Percentiles rank a stretch among this genome's conserved stretches.
These are phyloP conservation scores for Cyanistes caeruleus DNA, from an alignment of 2,113 vertebrate species.

Conservation along the genomic window DNA sequence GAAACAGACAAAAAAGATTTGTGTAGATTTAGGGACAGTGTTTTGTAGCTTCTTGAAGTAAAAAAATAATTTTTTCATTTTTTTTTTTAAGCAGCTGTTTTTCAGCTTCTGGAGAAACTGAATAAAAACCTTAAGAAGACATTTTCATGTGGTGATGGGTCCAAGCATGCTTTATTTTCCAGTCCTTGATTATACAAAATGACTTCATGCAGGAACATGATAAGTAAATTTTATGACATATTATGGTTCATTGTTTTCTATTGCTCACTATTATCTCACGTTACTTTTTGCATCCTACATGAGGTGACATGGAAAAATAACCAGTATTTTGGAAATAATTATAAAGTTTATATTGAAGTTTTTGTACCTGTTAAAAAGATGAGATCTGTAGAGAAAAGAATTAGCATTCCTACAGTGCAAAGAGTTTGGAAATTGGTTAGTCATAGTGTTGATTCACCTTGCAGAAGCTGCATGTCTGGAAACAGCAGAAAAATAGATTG, in stretches of 20 bases:
- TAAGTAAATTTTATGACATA: slow-evolving; percentile 66
- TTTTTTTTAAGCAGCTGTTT: slow-evolving; percentile 33
- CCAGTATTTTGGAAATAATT: slow-evolving; percentile 12
- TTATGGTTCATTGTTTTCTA: slow-evolving; percentile 61
- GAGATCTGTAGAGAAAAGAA: slow-evolving; percentile 47
- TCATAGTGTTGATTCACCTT: slow-evolving; percentile 9
- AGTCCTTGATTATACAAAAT: slow-evolving; percentile 19
- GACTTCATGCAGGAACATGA: slow-evolving; percentile 39
- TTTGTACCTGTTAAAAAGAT: slow-evolving; percentile 60
- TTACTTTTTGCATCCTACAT: slow-evolving; percentile 64
- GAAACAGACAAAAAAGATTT: slow-evolving; percentile 30
- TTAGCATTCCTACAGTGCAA: slow-evolving; percentile 50
- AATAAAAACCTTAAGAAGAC: slow-evolving; percentile 58
- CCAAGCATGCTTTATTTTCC: background rate
- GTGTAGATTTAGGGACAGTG: background rate
- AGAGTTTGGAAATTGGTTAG: slow-evolving; percentile 57
- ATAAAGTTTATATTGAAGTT: slow-evolving; percentile 64
- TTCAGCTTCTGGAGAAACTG: slow-evolving; percentile 49
- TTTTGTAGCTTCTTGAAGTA: slow-evolving; percentile 55
- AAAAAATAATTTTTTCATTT: background rate
- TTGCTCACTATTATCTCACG: slow-evolving; percentile 54
- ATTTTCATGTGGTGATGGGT: slow-evolving; percentile 28
- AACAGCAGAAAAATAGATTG: slow-evolving; percentile 30
- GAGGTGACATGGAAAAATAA: slow-evolving; percentile 62
- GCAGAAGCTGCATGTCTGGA: background rate